These are phyloP conservation scores for Discoglossus pictus DNA, from an alignment of 2,797 vertebrate species.

Conservation along the genomic window DNA sequence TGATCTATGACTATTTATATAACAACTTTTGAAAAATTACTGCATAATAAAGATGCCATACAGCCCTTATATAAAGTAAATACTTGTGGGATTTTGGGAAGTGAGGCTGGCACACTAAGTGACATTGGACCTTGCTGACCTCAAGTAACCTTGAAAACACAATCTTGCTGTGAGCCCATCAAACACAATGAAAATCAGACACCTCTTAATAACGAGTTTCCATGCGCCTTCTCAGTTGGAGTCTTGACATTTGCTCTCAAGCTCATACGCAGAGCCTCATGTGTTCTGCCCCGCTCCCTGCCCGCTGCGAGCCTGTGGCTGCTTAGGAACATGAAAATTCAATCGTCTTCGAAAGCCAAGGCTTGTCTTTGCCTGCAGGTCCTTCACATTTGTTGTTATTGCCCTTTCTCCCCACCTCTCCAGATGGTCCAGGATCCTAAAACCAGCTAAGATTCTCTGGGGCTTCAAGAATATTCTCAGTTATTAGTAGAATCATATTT, in stretches of 20 bases:
- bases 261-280: slow-evolving; percentile 3
- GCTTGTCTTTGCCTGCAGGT: slow-evolving; percentile 15
- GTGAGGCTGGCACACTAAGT: no score
- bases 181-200: slow-evolving; percentile 1
- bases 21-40: no score
- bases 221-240: slow-evolving; percentile 12
- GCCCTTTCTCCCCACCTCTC: background rate
- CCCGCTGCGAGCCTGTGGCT: background rate
- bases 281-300: background rate
- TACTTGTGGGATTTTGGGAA: no score
- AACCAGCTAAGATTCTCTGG: background rate
- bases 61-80: no score
- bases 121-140: no score
- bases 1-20: no score
- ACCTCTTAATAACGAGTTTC: background rate
- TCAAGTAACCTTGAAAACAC: no score
- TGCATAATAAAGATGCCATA: no score
- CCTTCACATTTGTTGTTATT: background rate
- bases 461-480: slow-evolving; percentile 13
- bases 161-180: slow-evolving; percentile 13
- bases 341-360: slow-evolving; percentile 10
- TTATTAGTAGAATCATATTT: slow-evolving; percentile 11
- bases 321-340: slow-evolving; percentile 5
- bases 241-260: background rate
- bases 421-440: slow-evolving; percentile 25